Evolutionary conservation across 2,797 vertebrate genomes (phyloP).

Genomic region (Tenualosa thibaudeaui): DNA sequence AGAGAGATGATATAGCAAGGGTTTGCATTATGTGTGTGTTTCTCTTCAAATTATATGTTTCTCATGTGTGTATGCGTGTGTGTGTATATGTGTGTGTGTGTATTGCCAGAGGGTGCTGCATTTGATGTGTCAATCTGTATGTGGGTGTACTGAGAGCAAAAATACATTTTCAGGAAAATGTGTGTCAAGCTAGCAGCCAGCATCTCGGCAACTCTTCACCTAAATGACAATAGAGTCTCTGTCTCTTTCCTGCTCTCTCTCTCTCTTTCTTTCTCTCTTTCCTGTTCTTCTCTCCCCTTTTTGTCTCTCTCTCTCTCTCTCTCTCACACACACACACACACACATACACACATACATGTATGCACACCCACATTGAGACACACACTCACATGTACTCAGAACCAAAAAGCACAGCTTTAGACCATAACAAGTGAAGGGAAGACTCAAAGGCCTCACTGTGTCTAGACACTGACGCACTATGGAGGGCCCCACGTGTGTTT

Average conservation of each 20-base stretch:
- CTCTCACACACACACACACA: neutral
- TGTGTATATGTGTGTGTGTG: constrained; percentile 6
- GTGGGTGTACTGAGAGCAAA: neutral
- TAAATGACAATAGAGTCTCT: no score
- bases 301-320: no score
- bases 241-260: no score
- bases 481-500: no score
- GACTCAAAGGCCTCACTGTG: no score
- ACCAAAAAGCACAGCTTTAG: no score
- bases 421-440: no score
- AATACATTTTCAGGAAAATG: no score
- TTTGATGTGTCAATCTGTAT: neutral
- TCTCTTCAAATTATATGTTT: neutral
- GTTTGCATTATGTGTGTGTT: neutral
- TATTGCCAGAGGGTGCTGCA: neutral
- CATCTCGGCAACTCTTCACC: no score
- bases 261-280: no score
- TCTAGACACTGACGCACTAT: no score
- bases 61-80: neutral
- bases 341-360: neutral
- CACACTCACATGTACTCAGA: constrained; percentile 3
- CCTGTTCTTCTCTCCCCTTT: no score
- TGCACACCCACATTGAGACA: neutral
- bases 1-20: neutral
- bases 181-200: neutral